A percentile compares a stretch with the other conserved stretches of the same genome.
Evolutionary conservation across 2,888 invertebrate species (phyloP).

Genomic region (Hymenopus coronatus): DNA sequence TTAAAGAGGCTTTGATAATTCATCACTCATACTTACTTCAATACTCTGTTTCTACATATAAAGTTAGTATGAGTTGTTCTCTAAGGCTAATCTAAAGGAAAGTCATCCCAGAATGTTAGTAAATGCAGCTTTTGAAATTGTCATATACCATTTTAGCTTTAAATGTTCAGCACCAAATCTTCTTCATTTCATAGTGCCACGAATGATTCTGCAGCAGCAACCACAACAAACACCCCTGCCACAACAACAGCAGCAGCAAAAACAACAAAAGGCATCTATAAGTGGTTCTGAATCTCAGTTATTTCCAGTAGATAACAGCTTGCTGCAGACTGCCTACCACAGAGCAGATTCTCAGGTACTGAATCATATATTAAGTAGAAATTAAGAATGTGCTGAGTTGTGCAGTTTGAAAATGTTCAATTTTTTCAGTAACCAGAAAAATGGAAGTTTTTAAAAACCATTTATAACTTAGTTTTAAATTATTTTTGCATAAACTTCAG

Average conservation of each 20-base stretch:
- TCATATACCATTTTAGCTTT: background rate
- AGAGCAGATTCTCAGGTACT: background rate
- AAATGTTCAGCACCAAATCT: slow-evolving; percentile 28
- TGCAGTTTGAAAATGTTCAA: too few relatives aligned
- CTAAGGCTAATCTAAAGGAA: too few relatives aligned
- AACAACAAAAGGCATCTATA: background rate
- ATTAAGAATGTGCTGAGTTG: too few relatives aligned
- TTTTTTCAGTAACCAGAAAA: too few relatives aligned
- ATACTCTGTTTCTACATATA: too few relatives aligned
- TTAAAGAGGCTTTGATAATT: too few relatives aligned
- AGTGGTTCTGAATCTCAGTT: background rate
- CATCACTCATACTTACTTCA: too few relatives aligned
- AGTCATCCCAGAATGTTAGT: background rate
- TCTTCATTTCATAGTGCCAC: slow-evolving; percentile 27
- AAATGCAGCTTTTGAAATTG: background rate
- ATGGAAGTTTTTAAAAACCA: too few relatives aligned
- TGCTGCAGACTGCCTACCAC: background rate
- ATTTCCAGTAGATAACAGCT: background rate
- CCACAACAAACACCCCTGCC: background rate
- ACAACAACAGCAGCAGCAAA: background rate
- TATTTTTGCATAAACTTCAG: too few relatives aligned
- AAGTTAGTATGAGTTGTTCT: too few relatives aligned
- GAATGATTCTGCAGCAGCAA: slow-evolving; percentile 17
- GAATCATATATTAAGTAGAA: too few relatives aligned
- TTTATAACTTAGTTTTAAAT: too few relatives aligned